Base-by-base conservation (phyloP, 2,888 invertebrate genomes). In the Ramazzottius varieornatus region DNA sequence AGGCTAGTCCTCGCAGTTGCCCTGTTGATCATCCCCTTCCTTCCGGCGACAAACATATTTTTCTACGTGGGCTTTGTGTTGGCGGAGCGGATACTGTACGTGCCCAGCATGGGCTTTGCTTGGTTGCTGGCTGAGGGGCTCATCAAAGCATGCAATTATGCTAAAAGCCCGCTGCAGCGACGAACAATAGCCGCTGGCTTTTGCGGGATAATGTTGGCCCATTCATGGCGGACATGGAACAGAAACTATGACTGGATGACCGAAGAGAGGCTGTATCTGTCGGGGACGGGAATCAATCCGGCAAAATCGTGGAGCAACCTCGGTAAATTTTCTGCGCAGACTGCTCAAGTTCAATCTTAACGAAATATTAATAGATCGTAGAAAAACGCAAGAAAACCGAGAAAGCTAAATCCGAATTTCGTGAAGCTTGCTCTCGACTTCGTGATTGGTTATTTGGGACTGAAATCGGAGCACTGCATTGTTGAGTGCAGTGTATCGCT, bases 41-140 rank as follows among this genome's bases (percentile, higher is more conserved):
- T 94, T 73, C 94, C 93, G 69, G 93, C 94, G 68, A 86, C 89
- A 72, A 96, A 96, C 81, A 79, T 93, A 71, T 85, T 94, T 78
- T 92, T 93, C 80, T 93, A 94, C 78, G 94, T 96, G 67, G 96
- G 96, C 65, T 96, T 96, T 78, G 94, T 96, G 70, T 86, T 94
- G 66, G 96, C 94, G 67, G 96, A 96, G 79, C 82, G 94, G 69
- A 85, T 94, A 70, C 81, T 96, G 69, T 96, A 94, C 79, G 83
- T 94, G 76, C 93, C 94, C 65, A 92, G 91, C 79, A 88, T 93
- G 73, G 94, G 93, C 65, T 88, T 86, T 78, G 93, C 92, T 78
- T 81, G 94, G 71, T 79, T 93, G 69, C 80, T 92, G 67, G 91
- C 86, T 65, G 70, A 73, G 64, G 75, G 74, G 46, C 70, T 70